Evolutionary conservation across 2,797 vertebrate species (phyloP).

Genomic region (Betta splendens): DNA sequence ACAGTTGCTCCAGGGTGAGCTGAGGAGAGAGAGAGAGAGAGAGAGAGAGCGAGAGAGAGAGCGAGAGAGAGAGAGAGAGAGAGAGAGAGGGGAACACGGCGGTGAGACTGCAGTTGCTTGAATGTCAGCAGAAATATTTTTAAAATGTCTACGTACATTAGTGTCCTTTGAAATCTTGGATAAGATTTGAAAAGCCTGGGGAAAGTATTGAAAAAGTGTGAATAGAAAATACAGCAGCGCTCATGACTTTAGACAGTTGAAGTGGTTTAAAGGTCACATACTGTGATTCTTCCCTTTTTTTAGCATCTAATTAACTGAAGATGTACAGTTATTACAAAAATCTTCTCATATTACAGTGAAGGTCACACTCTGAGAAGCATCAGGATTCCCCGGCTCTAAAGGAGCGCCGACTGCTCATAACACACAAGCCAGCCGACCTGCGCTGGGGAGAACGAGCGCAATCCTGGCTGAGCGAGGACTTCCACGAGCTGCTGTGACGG

Average conservation of each 20-base stretch:
- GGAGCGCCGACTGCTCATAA: neutral
- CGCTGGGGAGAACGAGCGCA: conserved; percentile 79
- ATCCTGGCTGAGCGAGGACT: conserved; percentile 79
- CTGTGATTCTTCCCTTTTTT: conserved; percentile 6
- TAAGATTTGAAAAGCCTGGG: conserved; percentile 86
- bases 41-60: too few relatives aligned
- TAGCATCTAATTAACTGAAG: neutral
- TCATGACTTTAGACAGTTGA: conserved; percentile 1
- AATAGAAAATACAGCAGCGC: neutral
- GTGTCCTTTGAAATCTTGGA: conserved; percentile 77
- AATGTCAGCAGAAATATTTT: conserved; percentile 25
- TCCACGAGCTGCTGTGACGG: conserved; percentile 80
- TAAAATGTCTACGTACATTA: conserved; percentile 81
- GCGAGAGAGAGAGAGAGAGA: too few relatives aligned
- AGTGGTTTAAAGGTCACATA: neutral
- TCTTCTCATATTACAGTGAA: neutral
- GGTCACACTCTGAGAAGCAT: neutral
- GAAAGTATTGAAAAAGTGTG: conserved; percentile 18
- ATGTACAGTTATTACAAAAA: neutral
- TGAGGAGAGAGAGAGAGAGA: too few relatives aligned
- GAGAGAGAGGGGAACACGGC: conserved; percentile 27
- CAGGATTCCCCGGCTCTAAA: neutral
- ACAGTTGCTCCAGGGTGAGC: conserved; percentile 82
- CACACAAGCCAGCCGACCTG: conserved; percentile 77
- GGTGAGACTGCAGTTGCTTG: conserved; percentile 15